A percentile compares a stretch with the other conserved stretches of the same genome.
These are phyloP conservation scores for Pitangus sulphuratus DNA, from an alignment of 2,797 vertebrate genomes.

Conservation along the genomic window DNA sequence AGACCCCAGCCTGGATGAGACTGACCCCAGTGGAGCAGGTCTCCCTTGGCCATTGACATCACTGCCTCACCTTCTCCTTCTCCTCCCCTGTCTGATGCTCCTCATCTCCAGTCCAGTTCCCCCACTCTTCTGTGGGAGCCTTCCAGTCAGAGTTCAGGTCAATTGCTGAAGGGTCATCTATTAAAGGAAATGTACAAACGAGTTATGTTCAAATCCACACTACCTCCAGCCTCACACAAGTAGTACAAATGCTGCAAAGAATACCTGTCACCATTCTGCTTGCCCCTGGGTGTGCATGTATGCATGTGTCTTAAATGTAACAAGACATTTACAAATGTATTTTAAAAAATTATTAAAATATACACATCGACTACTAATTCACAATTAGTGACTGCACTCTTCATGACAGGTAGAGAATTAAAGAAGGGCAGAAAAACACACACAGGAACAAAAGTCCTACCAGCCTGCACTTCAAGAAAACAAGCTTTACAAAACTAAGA, in stretches of 20 bases:
- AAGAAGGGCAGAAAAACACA: neutral
- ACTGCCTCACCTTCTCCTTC: constrained; percentile 33
- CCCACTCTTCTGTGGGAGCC: constrained; percentile 60
- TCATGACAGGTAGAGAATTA: neutral
- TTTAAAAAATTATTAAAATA: neutral
- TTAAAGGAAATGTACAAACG: neutral
- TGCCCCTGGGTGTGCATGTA: neutral
- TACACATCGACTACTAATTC: neutral
- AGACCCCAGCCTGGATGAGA: neutral
- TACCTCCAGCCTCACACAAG: neutral
- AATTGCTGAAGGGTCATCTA: constrained; percentile 26
- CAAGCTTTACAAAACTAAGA: constrained; percentile 7
- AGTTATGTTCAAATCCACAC: neutral
- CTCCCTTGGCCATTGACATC: neutral
- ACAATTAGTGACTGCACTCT: neutral
- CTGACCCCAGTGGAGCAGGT: neutral
- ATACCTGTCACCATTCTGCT: neutral
- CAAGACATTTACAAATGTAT: neutral
- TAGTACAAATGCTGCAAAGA: neutral
- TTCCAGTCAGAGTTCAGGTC: constrained; percentile 64
- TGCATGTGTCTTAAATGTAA: neutral
- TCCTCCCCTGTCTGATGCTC: neutral
- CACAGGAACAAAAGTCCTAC: neutral
- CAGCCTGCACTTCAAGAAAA: neutral
- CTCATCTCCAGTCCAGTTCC: constrained; percentile 64